phyloP scores from a whole-genome alignment of 2,113 vertebrate genomes.

The Muntiacus reevesi region DNA sequence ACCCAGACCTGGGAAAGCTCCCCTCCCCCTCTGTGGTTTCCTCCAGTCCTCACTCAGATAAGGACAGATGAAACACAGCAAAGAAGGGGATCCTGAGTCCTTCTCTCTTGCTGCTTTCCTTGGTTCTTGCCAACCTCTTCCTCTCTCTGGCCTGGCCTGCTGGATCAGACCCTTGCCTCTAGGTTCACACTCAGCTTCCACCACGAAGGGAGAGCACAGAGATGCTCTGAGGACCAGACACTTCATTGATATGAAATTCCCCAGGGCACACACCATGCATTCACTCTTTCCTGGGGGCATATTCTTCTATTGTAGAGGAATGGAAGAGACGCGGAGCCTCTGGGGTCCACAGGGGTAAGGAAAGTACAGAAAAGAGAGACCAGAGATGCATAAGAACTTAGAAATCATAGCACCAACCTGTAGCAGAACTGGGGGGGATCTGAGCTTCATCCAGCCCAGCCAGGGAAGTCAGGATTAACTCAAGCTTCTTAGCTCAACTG shows the following conservation, averaged over 20 bases:
- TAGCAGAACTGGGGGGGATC: neutral
- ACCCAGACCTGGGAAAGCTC: neutral
- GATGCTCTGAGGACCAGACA: neutral
- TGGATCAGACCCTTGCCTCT: neutral
- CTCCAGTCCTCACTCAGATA: neutral
- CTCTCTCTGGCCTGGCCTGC: neutral
- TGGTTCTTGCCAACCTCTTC: neutral
- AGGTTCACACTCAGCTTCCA: neutral
- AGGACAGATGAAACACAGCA: neutral
- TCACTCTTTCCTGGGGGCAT: neutral
- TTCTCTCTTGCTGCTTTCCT: neutral
- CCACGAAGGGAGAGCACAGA: neutral
- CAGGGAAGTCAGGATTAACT: neutral
- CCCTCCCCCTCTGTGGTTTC: neutral
- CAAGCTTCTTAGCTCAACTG: neutral
- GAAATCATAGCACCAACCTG: neutral
- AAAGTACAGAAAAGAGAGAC: neutral
- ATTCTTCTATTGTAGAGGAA: neutral
- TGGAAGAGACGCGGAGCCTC: neutral
- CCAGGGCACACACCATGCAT: neutral
- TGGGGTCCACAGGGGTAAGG: too few species aligned
- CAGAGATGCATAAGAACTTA: neutral
- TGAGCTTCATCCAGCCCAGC: neutral
- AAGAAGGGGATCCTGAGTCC: neutral
- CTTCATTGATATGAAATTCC: neutral